These are phyloP conservation scores for Columba guinea DNA, from an alignment of 2,797 vertebrate genomes.

Conservation along the genomic window DNA sequence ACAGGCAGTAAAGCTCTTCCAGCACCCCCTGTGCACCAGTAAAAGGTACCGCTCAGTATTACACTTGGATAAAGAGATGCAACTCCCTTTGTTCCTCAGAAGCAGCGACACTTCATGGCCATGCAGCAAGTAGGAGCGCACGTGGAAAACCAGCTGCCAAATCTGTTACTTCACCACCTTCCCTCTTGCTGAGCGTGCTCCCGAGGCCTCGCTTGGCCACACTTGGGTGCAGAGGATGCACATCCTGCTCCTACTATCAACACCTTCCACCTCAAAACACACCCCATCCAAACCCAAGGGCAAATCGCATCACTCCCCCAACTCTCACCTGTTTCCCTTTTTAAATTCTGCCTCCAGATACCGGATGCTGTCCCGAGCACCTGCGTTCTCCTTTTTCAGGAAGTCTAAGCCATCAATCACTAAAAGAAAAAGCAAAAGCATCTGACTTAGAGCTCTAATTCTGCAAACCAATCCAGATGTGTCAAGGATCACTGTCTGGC, in stretches of 20 bases:
- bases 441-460: not conserved
- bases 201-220: not conserved
- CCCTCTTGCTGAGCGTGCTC: accelerated
- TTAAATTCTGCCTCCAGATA: slow-evolving; percentile 96
- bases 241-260: not conserved
- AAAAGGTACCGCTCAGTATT: not conserved
- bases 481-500: too few relatives aligned
- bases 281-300: not conserved
- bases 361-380: slow-evolving; percentile 93
- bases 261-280: not conserved
- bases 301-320: not conserved
- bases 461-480: not conserved
- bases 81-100: not conserved
- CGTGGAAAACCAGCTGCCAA: not conserved
- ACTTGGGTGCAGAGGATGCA: not conserved
- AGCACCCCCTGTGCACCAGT: not conserved
- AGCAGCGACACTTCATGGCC: not conserved
- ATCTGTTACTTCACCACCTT: not conserved
- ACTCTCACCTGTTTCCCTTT: slow-evolving; percentile 92
- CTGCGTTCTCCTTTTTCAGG: slow-evolving; percentile 92
- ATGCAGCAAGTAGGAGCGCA: not conserved
- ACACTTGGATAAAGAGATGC: accelerated
- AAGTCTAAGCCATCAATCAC: slow-evolving; percentile 96
- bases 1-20: accelerated
- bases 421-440: slow-evolving; percentile 2